Percentiles rank a stretch among this genome's conserved stretches.
Conservation (phyloP, 2,113 vertebrate species). For the Asarcornis scutulata region DNA sequence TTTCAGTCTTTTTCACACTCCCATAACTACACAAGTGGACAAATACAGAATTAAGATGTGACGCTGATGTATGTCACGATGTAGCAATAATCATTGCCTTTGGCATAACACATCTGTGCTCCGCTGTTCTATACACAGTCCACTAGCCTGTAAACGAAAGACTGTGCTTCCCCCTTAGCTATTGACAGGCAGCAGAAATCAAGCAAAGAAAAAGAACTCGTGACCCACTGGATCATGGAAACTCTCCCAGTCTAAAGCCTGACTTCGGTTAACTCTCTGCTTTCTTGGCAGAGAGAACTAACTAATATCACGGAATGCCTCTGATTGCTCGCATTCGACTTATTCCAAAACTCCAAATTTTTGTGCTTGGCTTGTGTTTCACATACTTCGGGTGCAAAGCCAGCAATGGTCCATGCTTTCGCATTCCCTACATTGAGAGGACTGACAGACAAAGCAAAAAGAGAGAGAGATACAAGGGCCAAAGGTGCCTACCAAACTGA, state of each 20-base stretch:
- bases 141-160: background rate
- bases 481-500: slow-evolving; percentile 3
- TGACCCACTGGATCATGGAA: slow-evolving; percentile 77
- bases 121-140: background rate
- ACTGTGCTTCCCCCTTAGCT: slow-evolving; percentile 44
- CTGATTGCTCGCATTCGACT: background rate
- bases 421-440: background rate
- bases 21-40: background rate
- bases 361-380: slow-evolving; percentile 10
- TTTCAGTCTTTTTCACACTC: slow-evolving; percentile 2
- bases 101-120: background rate
- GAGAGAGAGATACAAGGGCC: slow-evolving; percentile 6
- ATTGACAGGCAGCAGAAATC: slow-evolving; percentile 74
- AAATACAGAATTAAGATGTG: background rate
- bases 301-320: background rate
- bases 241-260: slow-evolving; percentile 29
- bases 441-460: background rate
- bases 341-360: background rate
- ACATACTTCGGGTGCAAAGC: background rate
- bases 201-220: slow-evolving; percentile 71
- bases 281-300: slow-evolving; percentile 11
- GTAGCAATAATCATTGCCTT: background rate
- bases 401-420: background rate
- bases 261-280: slow-evolving; percentile 21
- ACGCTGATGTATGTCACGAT: background rate